phyloP scores from a whole-genome alignment of 2,888 invertebrate genomes.

The Nemotelus nigrinus region DNA sequence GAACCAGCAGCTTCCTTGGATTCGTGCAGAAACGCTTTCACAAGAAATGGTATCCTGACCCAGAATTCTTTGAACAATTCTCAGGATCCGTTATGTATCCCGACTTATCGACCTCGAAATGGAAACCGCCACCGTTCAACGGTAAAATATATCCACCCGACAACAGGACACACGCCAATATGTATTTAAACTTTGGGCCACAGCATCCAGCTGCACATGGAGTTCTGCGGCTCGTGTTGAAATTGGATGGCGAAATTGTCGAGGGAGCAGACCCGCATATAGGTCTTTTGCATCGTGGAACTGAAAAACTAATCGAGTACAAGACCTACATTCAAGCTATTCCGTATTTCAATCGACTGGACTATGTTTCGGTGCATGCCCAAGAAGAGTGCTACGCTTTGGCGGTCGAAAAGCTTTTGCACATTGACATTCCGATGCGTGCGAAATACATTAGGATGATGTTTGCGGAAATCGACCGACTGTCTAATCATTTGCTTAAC shows the following conservation, averaged over 20 bases:
- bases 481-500: constrained; percentile 84
- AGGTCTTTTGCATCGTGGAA: constrained; percentile 86
- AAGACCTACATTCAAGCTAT: constrained; percentile 87
- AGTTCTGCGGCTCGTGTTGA: constrained; percentile 81
- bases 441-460: constrained; percentile 83
- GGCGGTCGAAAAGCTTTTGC: constrained; percentile 84
- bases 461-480: constrained; percentile 79
- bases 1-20: too few species aligned
- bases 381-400: constrained; percentile 83
- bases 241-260: constrained; percentile 85
- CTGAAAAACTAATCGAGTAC: constrained; percentile 89
- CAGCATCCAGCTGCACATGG: constrained; percentile 93
- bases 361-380: constrained; percentile 86
- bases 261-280: constrained; percentile 84
- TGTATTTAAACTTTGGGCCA: constrained; percentile 86
- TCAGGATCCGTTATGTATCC: constrained; percentile 70
- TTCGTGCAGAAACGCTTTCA: neutral
- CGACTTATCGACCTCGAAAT: constrained; percentile 62
- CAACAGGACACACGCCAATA: constrained; percentile 70
- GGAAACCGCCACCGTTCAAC: constrained; percentile 60
- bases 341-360: constrained; percentile 88
- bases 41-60: constrained; percentile 73
- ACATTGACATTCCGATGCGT: constrained; percentile 78
- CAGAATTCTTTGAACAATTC: constrained; percentile 69
- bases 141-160: constrained; percentile 64